Evolutionary conservation across 30 jellyfish, hydroid and myxozoan genomes (phyloP), one percentile per base, ranked within the genome.

Genomic region (Catostylus mosaicus): DNA sequence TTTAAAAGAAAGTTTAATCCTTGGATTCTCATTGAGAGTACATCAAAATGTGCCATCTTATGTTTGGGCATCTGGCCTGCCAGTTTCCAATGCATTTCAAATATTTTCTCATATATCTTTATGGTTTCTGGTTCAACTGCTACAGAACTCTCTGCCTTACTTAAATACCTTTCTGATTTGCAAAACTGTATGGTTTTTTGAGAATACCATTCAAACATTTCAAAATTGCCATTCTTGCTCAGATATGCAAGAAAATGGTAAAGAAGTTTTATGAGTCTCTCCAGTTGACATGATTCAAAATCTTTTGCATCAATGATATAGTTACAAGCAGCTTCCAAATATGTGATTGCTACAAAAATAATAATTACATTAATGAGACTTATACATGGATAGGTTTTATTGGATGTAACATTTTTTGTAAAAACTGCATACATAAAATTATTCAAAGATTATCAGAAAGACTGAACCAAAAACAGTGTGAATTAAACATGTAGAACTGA

Each of bases 11-110:
- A 82, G 9, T 26, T 1, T 19, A 82, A 19, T 12, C 85, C 92
- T 19, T 34, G 80, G 26, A 59, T 26, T 63, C 86, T 69, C 7
- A 70, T 16, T 19, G n/a, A 29, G 6, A 82, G 52, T 0, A 76
- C 84, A 7, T 60, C 60, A 0, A 47, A 50, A 36, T 23, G 23
- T 1, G 0, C 11, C 16, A 16, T n/a, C n/a, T 67, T 82, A 22
- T 14, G 46, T 34, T 70, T 69, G 26, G 61, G 22, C 11, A 27
- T 43, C 56, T 82, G 47, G 18, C 74, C 32, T 32, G 78, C 86
- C 47, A 69, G 32, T 38, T 77, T 62, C 92, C 92, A 82, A 37
- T 82, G 92, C 80, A 82, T 82, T 46, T 82, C 86, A 82, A 82
- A 82, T 37, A 82, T 45, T 38, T 68, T 82, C 45, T 63, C 74